A percentile compares a stretch with the other conserved stretches of the same genome.
Evolutionary conservation across 2,113 vertebrate genomes (phyloP).

Genomic region (Psittacula cyanocephala): DNA sequence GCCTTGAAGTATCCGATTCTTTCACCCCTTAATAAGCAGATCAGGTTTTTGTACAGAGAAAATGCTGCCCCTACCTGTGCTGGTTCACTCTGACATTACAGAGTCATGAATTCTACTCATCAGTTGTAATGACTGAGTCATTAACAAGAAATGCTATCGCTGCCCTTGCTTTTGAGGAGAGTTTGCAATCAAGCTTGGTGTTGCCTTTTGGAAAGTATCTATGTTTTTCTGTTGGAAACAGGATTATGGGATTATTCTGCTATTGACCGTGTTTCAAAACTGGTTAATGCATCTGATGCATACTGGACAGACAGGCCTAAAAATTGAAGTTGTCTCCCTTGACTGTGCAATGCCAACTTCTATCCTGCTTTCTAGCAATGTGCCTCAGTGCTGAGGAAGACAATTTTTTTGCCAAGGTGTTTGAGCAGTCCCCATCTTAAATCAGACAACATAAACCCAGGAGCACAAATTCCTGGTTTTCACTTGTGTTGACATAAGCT

Average conservation of each 20-base stretch:
- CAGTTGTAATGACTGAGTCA: fast-evolving
- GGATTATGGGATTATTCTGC: slow-evolving; percentile 14
- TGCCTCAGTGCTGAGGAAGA: not conserved
- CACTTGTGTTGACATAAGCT: not conserved
- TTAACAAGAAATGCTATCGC: not conserved
- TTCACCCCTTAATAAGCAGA: not conserved
- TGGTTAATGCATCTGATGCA: not conserved
- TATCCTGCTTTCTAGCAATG: not conserved
- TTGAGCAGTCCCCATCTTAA: not conserved
- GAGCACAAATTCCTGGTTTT: not conserved
- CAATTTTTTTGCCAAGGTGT: not conserved
- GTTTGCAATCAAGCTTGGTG: not conserved
- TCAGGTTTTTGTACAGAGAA: not conserved
- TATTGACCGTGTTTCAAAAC: not conserved
- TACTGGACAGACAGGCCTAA: not conserved
- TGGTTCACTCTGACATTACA: not conserved
- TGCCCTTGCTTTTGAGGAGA: not conserved
- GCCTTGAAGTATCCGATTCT: not conserved
- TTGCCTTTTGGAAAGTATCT: not conserved
- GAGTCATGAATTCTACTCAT: not conserved
- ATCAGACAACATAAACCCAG: not conserved
- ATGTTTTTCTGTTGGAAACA: not conserved
- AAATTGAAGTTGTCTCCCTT: not conserved
- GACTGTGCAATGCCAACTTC: not conserved
- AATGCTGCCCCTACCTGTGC: not conserved